phyloP scores from a whole-genome alignment of 2,797 vertebrate species.

The Peromyscus aztecus region DNA sequence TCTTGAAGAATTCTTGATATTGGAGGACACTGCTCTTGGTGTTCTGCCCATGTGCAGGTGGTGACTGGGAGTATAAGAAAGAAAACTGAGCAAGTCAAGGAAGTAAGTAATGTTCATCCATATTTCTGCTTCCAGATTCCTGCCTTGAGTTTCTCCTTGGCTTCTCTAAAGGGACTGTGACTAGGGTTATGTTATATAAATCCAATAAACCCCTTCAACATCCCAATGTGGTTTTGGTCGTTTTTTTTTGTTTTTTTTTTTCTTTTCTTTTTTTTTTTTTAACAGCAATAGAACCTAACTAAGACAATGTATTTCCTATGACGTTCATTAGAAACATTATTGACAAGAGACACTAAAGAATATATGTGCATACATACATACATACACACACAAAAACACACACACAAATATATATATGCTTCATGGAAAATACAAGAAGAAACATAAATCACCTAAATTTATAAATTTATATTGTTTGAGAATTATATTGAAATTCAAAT shows the following conservation, averaged over 20 bases:
- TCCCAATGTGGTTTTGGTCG: not conserved
- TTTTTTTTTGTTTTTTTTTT: not conserved
- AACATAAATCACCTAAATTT: not conserved
- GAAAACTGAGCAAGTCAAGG: too few relatives aligned
- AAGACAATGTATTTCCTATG: too few relatives aligned
- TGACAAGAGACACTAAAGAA: not conserved
- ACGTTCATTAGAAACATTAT: not conserved
- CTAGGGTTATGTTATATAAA: not conserved
- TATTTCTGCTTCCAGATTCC: not conserved
- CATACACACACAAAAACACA: too few relatives aligned
- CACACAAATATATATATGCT: not conserved
- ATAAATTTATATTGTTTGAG: not conserved
- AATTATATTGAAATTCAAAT: not conserved
- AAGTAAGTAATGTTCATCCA: too few relatives aligned
- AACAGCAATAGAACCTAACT: not conserved
- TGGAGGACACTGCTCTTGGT: not conserved
- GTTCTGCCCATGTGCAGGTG: not conserved
- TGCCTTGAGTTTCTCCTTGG: not conserved
- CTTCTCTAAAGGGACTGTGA: not conserved
- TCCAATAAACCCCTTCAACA: too few relatives aligned
- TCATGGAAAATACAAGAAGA: not conserved
- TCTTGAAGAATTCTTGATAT: too few relatives aligned
- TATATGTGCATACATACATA: not conserved
- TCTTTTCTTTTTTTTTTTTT: too few relatives aligned
- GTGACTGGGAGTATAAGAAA: not conserved